These are phyloP conservation scores for Aegithalos caudatus DNA, from an alignment of 2,113 vertebrate genomes.

Conservation along the genomic window DNA sequence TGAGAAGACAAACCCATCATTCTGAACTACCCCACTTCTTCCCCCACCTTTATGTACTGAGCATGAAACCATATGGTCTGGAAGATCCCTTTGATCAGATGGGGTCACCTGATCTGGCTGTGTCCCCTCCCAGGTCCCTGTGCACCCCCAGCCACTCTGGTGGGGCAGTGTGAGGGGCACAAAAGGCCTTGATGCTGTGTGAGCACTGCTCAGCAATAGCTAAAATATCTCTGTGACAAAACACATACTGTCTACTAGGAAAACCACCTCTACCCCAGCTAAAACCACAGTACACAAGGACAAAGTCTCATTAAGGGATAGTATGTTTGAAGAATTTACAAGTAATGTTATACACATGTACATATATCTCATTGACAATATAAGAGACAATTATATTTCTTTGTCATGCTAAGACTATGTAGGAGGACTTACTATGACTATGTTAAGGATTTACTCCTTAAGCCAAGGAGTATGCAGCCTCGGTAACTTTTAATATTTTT, in stretches of 20 bases:
- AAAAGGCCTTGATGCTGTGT: rapidly evolving
- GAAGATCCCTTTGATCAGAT: neutral
- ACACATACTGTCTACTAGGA: neutral
- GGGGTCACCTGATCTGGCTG: neutral
- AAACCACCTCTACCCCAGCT: neutral
- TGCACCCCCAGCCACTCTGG: too few relatives aligned
- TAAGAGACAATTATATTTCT: neutral
- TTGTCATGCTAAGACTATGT: neutral
- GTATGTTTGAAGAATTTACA: neutral
- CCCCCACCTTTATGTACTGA: neutral
- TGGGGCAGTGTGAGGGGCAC: rapidly evolving
- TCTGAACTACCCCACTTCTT: neutral
- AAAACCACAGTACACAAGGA: neutral
- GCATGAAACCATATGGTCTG: neutral
- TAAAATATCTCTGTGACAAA: neutral
- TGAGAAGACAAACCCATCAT: neutral
- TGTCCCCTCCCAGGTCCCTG: neutral
- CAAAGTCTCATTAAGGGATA: neutral
- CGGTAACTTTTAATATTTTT: neutral
- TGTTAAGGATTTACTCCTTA: neutral
- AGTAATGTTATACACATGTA: neutral
- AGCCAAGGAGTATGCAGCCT: neutral
- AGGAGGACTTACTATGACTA: too few relatives aligned
- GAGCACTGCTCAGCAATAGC: neutral
- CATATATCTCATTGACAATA: neutral